Percentiles rank a stretch among this genome's conserved stretches.
These are phyloP conservation scores for Heteropelma amictum DNA, from an alignment of 2,888 invertebrate genomes.

Conservation along the genomic window DNA sequence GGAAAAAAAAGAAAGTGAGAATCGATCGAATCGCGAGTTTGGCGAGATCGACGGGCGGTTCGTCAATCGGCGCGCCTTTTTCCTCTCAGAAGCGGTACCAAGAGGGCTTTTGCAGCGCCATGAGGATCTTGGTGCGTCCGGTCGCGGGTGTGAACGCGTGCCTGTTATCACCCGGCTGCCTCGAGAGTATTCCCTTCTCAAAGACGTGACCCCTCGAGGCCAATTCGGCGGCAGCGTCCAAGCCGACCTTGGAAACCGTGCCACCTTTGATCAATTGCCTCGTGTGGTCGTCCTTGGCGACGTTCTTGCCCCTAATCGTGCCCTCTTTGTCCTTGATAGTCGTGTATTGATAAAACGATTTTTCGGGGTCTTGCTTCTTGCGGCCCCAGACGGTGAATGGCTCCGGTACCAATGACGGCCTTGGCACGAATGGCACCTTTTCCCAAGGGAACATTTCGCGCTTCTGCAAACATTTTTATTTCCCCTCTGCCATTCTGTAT, in stretches of 20 bases:
- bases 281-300: constrained; percentile 72
- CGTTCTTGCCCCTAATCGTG: constrained; percentile 70
- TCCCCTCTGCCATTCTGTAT: constrained; percentile 19
- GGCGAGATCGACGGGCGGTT: too few species aligned
- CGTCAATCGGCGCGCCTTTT: too few species aligned
- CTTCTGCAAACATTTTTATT: constrained; percentile 82
- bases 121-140: constrained; percentile 73
- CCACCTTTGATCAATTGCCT: constrained; percentile 74
- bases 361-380: constrained; percentile 77
- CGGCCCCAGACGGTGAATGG: constrained; percentile 92
- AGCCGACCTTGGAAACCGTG: constrained; percentile 72
- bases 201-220: constrained; percentile 74
- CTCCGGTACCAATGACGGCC: constrained; percentile 90
- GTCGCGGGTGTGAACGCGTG: constrained; percentile 70
- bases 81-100: constrained; percentile 75
- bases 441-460: constrained; percentile 90
- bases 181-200: constrained; percentile 73
- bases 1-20: too few species aligned
- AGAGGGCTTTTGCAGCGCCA: constrained; percentile 74
- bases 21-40: too few species aligned
- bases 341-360: constrained; percentile 75
- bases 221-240: constrained; percentile 74
- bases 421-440: constrained; percentile 91
- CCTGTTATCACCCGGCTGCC: constrained; percentile 67
- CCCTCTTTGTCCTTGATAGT: constrained; percentile 74